phyloP scores from a whole-genome alignment of 2,797 vertebrate species.

The Hydrophis major region DNA sequence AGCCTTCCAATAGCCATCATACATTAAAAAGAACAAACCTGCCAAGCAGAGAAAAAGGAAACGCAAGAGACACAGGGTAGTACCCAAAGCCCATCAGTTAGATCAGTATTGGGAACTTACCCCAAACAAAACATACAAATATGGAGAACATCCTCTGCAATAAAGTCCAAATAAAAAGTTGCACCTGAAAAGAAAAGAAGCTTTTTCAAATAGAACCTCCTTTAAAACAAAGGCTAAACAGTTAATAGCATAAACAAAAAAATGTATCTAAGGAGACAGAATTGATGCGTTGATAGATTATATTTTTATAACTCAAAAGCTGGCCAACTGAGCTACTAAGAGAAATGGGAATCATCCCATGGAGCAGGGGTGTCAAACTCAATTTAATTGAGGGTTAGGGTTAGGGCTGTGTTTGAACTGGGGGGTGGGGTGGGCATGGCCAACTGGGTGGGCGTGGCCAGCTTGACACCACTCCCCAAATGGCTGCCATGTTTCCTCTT shows the following conservation, averaged over 20 bases:
- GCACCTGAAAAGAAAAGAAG: slow-evolving; percentile 75
- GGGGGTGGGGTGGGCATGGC: too few relatives aligned
- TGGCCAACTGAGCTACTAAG: too few relatives aligned
- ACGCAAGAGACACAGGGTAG: not conserved
- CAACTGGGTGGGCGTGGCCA: too few relatives aligned
- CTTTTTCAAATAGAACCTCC: not conserved
- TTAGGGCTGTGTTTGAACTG: too few relatives aligned
- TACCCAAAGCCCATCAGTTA: not conserved
- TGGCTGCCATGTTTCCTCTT: too few relatives aligned
- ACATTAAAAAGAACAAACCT: not conserved
- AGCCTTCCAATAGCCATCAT: not conserved
- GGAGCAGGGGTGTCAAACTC: not conserved
- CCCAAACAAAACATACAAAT: slow-evolving; percentile 92
- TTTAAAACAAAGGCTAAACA: not conserved
- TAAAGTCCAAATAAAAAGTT: slow-evolving; percentile 92
- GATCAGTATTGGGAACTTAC: slow-evolving; percentile 73
- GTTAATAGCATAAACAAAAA: not conserved
- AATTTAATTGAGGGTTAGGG: too few relatives aligned
- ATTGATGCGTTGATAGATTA: not conserved
- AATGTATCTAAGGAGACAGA: not conserved
- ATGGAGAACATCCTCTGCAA: slow-evolving; percentile 83
- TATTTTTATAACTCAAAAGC: not conserved
- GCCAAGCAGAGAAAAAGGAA: not conserved
- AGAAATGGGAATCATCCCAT: not conserved
- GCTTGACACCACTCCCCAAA: too few relatives aligned